These are phyloP conservation scores for Ailurus styani DNA, from an alignment of 2,113 vertebrate genomes.

Conservation along the genomic window DNA sequence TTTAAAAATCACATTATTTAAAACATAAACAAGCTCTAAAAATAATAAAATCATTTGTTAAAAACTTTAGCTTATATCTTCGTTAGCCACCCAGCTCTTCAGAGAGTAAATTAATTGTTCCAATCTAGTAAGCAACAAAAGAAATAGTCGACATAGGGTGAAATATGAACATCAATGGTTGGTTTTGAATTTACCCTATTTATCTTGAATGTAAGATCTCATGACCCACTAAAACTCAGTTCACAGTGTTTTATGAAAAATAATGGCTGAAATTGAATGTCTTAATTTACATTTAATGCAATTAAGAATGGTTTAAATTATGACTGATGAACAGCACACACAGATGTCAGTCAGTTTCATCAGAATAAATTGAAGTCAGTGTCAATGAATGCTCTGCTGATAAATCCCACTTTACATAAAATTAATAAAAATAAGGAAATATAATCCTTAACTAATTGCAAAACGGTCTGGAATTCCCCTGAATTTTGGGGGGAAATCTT, in stretches of 20 bases:
- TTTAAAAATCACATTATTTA: conserved; percentile 75
- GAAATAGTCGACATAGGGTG: conserved; percentile 85
- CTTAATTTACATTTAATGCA: conserved; percentile 99
- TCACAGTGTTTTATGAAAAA: conserved; percentile 98
- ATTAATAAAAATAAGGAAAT: conserved; percentile 95
- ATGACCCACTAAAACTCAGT: conserved; percentile 97
- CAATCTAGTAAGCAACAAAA: conserved; percentile 84
- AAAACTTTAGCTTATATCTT: conserved; percentile 78
- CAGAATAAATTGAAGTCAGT: conserved; percentile 90
- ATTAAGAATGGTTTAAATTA: conserved; percentile 98
- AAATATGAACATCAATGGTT: conserved; percentile 87
- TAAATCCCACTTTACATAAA: conserved; percentile 90
- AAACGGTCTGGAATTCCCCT: conserved; percentile 88
- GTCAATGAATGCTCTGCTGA: conserved; percentile 88
- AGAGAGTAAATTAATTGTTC: conserved; percentile 85
- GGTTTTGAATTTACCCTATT: conserved; percentile 86
- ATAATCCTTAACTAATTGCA: conserved; percentile 89
- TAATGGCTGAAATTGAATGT: conserved; percentile 98
- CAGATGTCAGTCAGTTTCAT: conserved; percentile 95
- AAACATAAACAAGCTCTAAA: conserved; percentile 76
- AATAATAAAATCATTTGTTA: conserved; percentile 83
- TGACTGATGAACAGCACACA: conserved; percentile 96
- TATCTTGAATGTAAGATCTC: conserved; percentile 89
- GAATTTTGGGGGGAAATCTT: conserved; percentile 73
- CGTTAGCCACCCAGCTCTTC: conserved; percentile 81